Evolutionary conservation across 2,888 invertebrate genomes (phyloP), one percentile per base, ranked within the genome.

Genomic region (Protodeltote pygarga): DNA sequence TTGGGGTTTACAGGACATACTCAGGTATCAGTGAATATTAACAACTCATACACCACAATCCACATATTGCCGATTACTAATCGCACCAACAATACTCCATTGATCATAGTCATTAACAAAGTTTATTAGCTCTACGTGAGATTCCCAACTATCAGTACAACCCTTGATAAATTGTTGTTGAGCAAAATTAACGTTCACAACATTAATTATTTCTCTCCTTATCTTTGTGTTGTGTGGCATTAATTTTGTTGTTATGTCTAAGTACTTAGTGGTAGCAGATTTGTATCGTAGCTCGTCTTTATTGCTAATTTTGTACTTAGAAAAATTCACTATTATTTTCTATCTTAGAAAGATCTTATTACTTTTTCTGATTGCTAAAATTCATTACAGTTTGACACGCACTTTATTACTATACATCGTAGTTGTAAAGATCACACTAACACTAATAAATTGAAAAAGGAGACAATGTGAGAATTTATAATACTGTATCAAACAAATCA

Each of bases 121-220:
- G 68, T 74, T 74, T 74, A 74, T 68, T 65, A 65, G 52, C 37
- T 32, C 48, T 58, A 70, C 70, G 59, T 55, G 68, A 55, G 64
- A 53, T 31, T 27, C 35, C 29, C 32, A 24, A 29, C 50, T 42
- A 51, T 66, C 57, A 51, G 19, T 6, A 20, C 23, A 10, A 40
- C 27, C 23, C 40, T 41, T 66, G 65, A 64, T 75, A 76, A 80
- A 81, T 79, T 67, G 66, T 66, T 73, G 65, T 70, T 65, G 48
- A 51, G 50, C 59, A 55, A 69, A 74, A 78, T 77, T 73, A 78
- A 74, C 72, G 72, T 66, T 73, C 65, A 49, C 55, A 72, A 69
- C 80, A 81, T 81, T 78, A 81, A 77, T 79, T 75, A 79, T 73
- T 75, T 79, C 72, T 65, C 67, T 65, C 71, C 73, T 73, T 75